Evolutionary conservation across 2,888 invertebrate species (phyloP), one percentile per base, ranked within the genome.

Genomic region (Lasioglossum calceatum): DNA sequence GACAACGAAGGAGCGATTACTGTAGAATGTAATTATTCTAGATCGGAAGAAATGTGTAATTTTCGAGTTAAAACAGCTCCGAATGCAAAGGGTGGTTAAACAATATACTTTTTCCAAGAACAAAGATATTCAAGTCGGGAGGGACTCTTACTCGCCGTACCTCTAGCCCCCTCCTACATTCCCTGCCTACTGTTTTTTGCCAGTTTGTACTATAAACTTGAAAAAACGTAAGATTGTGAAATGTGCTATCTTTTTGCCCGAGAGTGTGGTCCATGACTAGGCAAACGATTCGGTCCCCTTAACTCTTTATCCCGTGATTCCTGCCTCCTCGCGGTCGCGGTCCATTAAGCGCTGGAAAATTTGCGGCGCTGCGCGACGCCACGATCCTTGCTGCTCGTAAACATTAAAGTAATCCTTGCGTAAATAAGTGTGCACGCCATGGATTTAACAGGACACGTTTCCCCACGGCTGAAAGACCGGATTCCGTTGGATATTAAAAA

Each of bases 331-430:
- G 23, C 10, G 39, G 70, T 39, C 67, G 61, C 73, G 79, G 42
- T 64, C 85, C 80, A 85, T 88, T 85, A 88, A 83, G 81, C 61
- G 71, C 76, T 44, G 79, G 80, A 77, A 85, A 87, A 90, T 87
- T 82, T 50, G 82, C 82, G 72, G 70, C 64, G 54, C 23, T 23
- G 54, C 54, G 70, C 64, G 23, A 54, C 54, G 54, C 54, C 70
- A 54, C 75, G 85, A 75, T 85, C 78, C 64, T 50, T 73, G 67
- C 19, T 75, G 75, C 72, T 86, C 87, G 85, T 87, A 87, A 89
- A 86, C 79, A 81, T 90, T 87, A 90, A 90, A 89, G 71, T 79
- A 88, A 91, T 90, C 82, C 88, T 90, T 84, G 91, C 91, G 91
- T 90, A 85, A 91, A 82, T 88, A 87, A 90, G 84, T 86, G 86